These are phyloP conservation scores for Phrixothrix hirtus DNA, from an alignment of 2,888 invertebrate species.

Conservation along the genomic window DNA sequence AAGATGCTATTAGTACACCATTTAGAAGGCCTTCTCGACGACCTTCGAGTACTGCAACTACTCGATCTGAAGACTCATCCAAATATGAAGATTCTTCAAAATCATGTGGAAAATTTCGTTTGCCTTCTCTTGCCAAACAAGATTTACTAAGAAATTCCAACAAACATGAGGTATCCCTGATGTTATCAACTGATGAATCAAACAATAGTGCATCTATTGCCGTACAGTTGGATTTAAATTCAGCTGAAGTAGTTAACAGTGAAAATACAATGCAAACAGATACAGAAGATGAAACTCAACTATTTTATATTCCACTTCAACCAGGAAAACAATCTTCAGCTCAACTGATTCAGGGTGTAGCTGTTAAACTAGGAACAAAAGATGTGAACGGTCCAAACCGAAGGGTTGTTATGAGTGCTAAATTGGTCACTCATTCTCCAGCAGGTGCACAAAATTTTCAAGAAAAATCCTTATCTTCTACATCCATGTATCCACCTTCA, in stretches of 20 bases:
- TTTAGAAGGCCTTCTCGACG: conserved; percentile 60
- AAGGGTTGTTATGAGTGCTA: conserved; percentile 66
- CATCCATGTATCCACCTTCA: conserved; percentile 56
- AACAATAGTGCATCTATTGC: conserved; percentile 58
- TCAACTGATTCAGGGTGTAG: conserved; percentile 65
- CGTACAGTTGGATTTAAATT: conserved; percentile 61
- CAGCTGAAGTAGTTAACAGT: conserved; percentile 44
- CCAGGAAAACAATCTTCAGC: conserved; percentile 44
- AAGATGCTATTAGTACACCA: conserved; percentile 62
- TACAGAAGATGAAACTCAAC: conserved; percentile 60
- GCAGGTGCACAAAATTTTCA: conserved; percentile 21
- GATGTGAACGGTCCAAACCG: conserved; percentile 67
- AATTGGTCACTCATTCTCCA: conserved; percentile 65
- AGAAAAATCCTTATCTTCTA: conserved; percentile 30
- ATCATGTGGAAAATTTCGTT: conserved; percentile 42
- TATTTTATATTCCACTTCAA: conserved; percentile 68
- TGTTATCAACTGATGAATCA: conserved; percentile 54
- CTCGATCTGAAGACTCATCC: conserved; percentile 54
- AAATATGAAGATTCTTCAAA: conserved; percentile 48
- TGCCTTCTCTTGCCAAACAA: conserved; percentile 43
- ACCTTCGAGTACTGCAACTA: conserved; percentile 56
- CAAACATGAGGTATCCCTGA: conserved; percentile 49
- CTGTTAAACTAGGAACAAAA: conserved; percentile 67
- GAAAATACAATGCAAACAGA: conserved; percentile 58
- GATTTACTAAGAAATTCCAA: conserved; percentile 22